Conservation (phyloP, 2,797 vertebrate species). For the Sebastes paucispinis region DNA sequence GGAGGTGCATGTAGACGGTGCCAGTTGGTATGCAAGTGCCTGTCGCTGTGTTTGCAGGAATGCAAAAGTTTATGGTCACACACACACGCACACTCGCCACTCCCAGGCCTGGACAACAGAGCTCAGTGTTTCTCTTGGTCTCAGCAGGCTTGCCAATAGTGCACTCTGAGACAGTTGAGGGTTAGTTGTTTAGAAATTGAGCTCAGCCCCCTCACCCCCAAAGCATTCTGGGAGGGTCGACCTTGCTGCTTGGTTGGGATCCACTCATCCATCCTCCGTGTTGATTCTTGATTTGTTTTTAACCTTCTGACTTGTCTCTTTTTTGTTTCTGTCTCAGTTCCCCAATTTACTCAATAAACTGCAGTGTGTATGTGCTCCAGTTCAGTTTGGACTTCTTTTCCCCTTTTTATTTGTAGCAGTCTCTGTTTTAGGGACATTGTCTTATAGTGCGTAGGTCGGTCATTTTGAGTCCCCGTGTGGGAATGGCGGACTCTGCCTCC, state of each 20-base stretch:
- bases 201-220: slow-evolving; percentile 31
- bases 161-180: slow-evolving; percentile 52
- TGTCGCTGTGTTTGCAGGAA: slow-evolving; percentile 28
- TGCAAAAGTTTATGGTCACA: slow-evolving; percentile 8
- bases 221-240: slow-evolving; percentile 23
- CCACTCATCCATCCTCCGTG: slow-evolving; percentile 19
- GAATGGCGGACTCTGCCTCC: neutral
- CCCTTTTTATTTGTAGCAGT: neutral
- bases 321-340: slow-evolving; percentile 18
- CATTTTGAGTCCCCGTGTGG: neutral
- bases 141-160: slow-evolving; percentile 53
- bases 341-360: neutral
- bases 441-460: neutral
- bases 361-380: neutral
- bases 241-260: slow-evolving; percentile 14
- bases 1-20: slow-evolving; percentile 3
- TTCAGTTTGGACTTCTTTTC: neutral
- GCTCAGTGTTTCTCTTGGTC: slow-evolving; percentile 48
- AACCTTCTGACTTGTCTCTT: neutral
- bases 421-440: neutral
- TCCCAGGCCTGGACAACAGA: slow-evolving; percentile 39
- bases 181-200: slow-evolving; percentile 62
- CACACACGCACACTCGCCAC: neutral
- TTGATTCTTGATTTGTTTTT: slow-evolving; percentile 4
- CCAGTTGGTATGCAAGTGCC: slow-evolving; percentile 18